Base-by-base conservation (phyloP, 2,888 invertebrate species). In the Drosophila emarginata region DNA sequence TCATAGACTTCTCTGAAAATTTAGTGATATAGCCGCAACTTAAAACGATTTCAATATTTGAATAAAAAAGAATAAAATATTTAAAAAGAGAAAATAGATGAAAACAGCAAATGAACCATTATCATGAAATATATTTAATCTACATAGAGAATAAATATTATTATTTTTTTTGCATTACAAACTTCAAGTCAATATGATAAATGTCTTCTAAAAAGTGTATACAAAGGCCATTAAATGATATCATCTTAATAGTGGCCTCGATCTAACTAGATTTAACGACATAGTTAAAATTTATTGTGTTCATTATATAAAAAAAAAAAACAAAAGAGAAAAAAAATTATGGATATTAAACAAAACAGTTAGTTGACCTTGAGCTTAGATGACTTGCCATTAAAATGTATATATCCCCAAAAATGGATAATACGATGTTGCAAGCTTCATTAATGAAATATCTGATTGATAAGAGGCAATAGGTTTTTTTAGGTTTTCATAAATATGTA, bases 381-480 rank as follows among this genome's bases (percentile, higher is more conserved):
- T 45, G 40, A 45, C 6, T 45, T 45, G 18, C 6, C 14, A 7
- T 40, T 7, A 36, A 40, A 51, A 51, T 50, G n/a, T 7, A 18
- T 50, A 39, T 39, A 1, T 6, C 15, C 40, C 40, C 26, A 26
- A 26, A 26, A 26, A 26, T 45, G 40, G 40, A 18, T 45, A 4
- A 18, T 3, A 45, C 40, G 40, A 15, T 45, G 40, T 15, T 15
- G 40, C 40, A 40, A 40, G 14, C 40, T 40, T 45, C 40, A 45
- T 45, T 45, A 45, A 45, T 45, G 18, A 26, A 26, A 5, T 6
- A 11, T 15, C 40, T 45, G 40, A 45, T 45, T 45, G 40, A 45
- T 45, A 45, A 45, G 40, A 18, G 40, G 15, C 40, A 45, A 45
- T 18, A 45, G 40, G 40, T 45, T 45, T 45, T 26, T 26, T n/a